These are phyloP conservation scores for Triops longicaudatus DNA, from an alignment of 1,140 invertebrate species.

Conservation along the genomic window DNA sequence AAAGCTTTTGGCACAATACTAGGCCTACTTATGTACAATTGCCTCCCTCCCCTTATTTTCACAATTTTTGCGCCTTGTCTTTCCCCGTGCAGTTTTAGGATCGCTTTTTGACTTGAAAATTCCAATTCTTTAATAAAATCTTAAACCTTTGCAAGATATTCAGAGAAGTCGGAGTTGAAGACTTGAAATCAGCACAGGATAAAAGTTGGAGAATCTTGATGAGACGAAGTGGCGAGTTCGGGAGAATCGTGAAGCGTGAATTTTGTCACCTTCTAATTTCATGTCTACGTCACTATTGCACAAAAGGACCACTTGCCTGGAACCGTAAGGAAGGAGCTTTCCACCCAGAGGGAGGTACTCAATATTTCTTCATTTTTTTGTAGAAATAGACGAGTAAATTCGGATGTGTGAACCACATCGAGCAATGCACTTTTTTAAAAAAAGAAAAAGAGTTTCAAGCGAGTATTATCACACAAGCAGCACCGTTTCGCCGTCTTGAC, in stretches of 20 bases:
- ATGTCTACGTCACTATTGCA: neutral
- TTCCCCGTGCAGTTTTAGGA: too few relatives aligned
- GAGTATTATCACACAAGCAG: slow-evolving; percentile 16
- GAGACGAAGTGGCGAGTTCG: too few relatives aligned
- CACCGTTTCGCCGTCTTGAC: neutral
- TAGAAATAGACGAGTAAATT: neutral
- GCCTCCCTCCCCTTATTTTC: neutral
- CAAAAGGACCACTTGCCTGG: neutral
- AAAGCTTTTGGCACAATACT: neutral
- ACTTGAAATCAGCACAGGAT: too few relatives aligned
- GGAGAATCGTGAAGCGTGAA: too few relatives aligned
- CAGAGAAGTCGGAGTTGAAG: too few relatives aligned
- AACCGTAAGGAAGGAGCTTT: neutral
- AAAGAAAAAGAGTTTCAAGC: slow-evolving; percentile 12
- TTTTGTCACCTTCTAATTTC: neutral
- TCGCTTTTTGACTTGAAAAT: neutral
- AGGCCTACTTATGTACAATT: slow-evolving; percentile 3
- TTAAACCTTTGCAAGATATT: too few relatives aligned
- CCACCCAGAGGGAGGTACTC: too few relatives aligned
- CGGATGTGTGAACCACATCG: neutral
- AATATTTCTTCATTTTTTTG: neutral
- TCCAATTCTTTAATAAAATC: neutral
- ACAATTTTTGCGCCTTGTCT: neutral
- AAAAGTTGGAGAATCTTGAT: too few relatives aligned
- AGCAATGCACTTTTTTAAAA: neutral